Evolutionary conservation across 1,140 invertebrate species (phyloP).

Genomic region (Drosophila bocki): DNA sequence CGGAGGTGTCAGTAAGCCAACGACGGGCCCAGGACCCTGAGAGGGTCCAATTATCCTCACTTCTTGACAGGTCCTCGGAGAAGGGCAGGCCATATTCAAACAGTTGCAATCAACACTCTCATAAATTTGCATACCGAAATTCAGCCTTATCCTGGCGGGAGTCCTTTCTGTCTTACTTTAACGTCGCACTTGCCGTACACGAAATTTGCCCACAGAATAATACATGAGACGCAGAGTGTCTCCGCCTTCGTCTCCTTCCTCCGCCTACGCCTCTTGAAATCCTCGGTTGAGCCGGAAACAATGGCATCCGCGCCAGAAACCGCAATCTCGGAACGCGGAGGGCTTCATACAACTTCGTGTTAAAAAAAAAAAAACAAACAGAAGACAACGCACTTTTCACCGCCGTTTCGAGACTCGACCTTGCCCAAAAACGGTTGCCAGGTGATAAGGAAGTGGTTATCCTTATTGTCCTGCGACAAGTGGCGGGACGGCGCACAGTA

Average conservation of each 20-base stretch:
- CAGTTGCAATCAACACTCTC: constrained; percentile 80
- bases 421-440: constrained; percentile 22
- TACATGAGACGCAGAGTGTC: constrained; percentile 60
- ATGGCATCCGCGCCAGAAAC: constrained; percentile 23
- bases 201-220: constrained; percentile 73
- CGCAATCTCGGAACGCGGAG: constrained; percentile 14
- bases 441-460: constrained; percentile 53
- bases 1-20: constrained; percentile 27
- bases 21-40: constrained; percentile 23
- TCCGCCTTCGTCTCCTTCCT: constrained; percentile 4
- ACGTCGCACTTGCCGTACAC: constrained; percentile 64
- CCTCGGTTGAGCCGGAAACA: constrained; percentile 59
- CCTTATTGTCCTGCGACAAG: constrained; percentile 46
- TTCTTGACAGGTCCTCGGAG: constrained; percentile 20
- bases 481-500: constrained; percentile 11
- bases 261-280: constrained; percentile 43
- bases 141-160: constrained; percentile 54
- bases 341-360: neutral
- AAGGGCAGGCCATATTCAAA: constrained; percentile 38
- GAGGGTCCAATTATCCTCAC: constrained; percentile 34
- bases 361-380: constrained; percentile 4
- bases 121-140: constrained; percentile 80
- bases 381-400: constrained; percentile 53
- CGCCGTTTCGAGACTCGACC: constrained; percentile 16
- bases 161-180: constrained; percentile 51